Conservation (phyloP, 1,140 invertebrate genomes). For the Drosophila murphyi region DNA sequence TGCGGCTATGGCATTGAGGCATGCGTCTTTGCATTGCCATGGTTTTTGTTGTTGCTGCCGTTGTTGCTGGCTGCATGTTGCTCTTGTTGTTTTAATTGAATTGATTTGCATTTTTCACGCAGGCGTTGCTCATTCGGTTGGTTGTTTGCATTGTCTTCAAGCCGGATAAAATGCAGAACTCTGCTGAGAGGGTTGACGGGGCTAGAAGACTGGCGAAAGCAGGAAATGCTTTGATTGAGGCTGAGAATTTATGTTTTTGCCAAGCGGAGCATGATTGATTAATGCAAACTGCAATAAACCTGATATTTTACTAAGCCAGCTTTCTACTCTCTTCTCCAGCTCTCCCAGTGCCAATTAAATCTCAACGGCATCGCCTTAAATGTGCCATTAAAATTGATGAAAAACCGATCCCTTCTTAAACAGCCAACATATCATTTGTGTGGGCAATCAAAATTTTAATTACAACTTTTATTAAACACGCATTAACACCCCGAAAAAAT, state of each 20-base stretch:
- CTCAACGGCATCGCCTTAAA: not conserved
- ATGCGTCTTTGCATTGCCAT: conserved; percentile 56
- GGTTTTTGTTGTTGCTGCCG: conserved; percentile 31
- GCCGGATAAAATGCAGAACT: not conserved
- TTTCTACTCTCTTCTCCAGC: not conserved
- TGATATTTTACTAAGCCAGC: not conserved
- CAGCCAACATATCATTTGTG: conserved; percentile 18
- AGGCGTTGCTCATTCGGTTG: conserved; percentile 69
- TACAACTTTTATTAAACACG: conserved; percentile 52
- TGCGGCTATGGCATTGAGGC: conserved; percentile 61
- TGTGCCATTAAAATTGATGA: not conserved
- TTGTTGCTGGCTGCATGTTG: conserved; percentile 49
- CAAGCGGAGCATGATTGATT: conserved; percentile 18
- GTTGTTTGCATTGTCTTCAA: conserved; percentile 67
- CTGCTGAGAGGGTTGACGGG: not conserved
- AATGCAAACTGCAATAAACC: not conserved
- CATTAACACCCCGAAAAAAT: conserved; percentile 68
- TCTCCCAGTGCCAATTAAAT: conserved; percentile 3
- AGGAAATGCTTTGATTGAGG: conserved; percentile 49
- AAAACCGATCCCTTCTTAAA: conserved; percentile 6
- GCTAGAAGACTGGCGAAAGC: conserved; percentile 44
- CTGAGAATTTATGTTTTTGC: conserved; percentile 42
- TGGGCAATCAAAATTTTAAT: conserved; percentile 57
- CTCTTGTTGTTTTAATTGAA: conserved; percentile 82
- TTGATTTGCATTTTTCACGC: conserved; percentile 83